Percentiles rank a stretch among this genome's conserved stretches.
phyloP scores from a whole-genome alignment of 2,797 vertebrate species.

The Danio albolineatus region DNA sequence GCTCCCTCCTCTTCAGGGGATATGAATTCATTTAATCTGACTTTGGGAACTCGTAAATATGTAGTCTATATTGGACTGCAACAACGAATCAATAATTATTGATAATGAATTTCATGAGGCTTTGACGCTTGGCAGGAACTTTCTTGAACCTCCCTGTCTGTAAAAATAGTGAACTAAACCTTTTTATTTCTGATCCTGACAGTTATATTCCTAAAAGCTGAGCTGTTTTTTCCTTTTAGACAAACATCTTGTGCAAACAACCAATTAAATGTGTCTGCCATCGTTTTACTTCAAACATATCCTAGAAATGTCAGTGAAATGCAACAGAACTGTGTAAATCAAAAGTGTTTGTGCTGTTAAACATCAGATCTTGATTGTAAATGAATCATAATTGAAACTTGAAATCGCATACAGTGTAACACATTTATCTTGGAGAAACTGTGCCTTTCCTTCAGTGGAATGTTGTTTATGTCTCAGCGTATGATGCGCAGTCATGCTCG shows the following conservation, averaged over 20 bases:
- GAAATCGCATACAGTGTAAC: background rate
- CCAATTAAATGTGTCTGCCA: background rate
- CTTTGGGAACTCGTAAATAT: slow-evolving; percentile 55
- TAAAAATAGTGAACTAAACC: background rate
- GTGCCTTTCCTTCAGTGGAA: slow-evolving; percentile 40
- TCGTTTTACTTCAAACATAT: slow-evolving; percentile 5
- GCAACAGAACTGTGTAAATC: background rate
- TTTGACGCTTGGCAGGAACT: background rate
- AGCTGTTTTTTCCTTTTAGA: background rate
- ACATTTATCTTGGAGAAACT: slow-evolving; percentile 24
- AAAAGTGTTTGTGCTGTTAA: background rate
- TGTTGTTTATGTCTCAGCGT: slow-evolving; percentile 65
- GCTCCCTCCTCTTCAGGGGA: slow-evolving; percentile 55
- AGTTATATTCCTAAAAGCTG: background rate
- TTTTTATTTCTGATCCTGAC: background rate
- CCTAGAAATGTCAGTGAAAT: background rate
- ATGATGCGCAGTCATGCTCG: slow-evolving; percentile 59
- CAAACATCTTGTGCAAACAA: background rate
- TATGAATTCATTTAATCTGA: slow-evolving; percentile 60
- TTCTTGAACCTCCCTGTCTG: background rate
- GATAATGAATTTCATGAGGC: background rate
- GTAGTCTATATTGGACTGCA: slow-evolving; percentile 41
- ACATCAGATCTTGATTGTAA: background rate
- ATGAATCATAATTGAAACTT: background rate
- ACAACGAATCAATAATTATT: slow-evolving; percentile 6